A percentile compares a stretch with the other conserved stretches of the same genome.
phyloP scores from a whole-genome alignment of 2,113 vertebrate species.

The Microcebus tavaratra region DNA sequence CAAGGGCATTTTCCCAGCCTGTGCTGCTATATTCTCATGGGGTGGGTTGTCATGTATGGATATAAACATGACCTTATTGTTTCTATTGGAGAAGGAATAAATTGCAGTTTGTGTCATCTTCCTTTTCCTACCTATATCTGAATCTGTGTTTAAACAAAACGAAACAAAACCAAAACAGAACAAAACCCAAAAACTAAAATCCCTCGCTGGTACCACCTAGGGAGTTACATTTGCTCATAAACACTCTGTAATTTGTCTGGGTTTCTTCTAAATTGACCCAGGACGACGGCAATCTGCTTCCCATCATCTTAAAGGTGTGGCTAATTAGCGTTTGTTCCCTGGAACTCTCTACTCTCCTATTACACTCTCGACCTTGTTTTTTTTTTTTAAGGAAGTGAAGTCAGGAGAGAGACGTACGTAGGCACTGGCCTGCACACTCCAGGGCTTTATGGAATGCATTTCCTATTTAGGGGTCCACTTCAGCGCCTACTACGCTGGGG shows the following conservation, averaged over 20 bases:
- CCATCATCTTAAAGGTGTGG: conserved; percentile 46
- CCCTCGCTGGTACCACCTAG: not conserved
- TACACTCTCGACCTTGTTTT: conserved; percentile 31
- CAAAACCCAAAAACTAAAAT: not conserved
- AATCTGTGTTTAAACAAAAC: not conserved
- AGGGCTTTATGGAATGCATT: not conserved
- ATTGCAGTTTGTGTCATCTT: not conserved
- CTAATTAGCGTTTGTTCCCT: conserved; percentile 29
- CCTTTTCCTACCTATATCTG: not conserved
- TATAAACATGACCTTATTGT: not conserved
- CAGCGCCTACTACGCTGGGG: not conserved
- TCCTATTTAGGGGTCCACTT: not conserved
- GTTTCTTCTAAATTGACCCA: conserved; percentile 18
- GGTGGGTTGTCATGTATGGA: not conserved
- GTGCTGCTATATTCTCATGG: rapidly evolving
- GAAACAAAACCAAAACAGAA: not conserved
- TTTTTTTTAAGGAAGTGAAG: conserved; percentile 53
- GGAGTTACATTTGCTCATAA: not conserved
- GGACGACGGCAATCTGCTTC: conserved; percentile 52
- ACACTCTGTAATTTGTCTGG: not conserved
- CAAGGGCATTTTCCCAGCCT: not conserved
- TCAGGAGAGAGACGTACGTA: not conserved
- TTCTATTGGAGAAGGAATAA: not conserved
- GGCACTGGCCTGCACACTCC: not conserved
- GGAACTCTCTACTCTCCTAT: not conserved